Percentiles rank a stretch among this genome's conserved stretches.
phyloP scores from a whole-genome alignment of 2,113 vertebrate species.

The Daboia siamensis region DNA sequence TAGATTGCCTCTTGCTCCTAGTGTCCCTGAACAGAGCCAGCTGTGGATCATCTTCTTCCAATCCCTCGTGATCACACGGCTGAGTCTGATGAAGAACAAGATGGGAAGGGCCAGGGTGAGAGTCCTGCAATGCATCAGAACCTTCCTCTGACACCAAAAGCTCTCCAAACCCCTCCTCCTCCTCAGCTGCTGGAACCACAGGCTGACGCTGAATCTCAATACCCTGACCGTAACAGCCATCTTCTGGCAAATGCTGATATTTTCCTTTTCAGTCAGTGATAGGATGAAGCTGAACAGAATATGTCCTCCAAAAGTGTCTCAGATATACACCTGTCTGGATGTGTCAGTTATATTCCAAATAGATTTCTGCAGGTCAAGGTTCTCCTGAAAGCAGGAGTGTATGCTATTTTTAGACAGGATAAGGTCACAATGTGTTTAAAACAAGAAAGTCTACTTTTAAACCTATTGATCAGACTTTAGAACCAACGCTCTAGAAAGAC shows the following conservation, averaged over 20 bases:
- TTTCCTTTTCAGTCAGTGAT: constrained; percentile 36
- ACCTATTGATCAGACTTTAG: constrained; percentile 83
- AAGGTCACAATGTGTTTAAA: constrained; percentile 81
- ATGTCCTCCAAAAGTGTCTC: constrained; percentile 62
- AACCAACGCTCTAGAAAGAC: constrained; percentile 75
- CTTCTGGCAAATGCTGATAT: constrained; percentile 10
- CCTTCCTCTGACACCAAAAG: too few relatives aligned
- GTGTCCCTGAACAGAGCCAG: too few relatives aligned
- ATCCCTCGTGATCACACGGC: too few relatives aligned
- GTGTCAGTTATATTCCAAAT: constrained; percentile 81
- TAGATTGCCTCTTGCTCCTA: too few relatives aligned
- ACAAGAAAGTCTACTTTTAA: constrained; percentile 78
- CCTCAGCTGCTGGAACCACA: too few relatives aligned
- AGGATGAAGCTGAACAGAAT: constrained; percentile 39
- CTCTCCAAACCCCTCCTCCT: too few relatives aligned
- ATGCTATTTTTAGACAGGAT: constrained; percentile 80
- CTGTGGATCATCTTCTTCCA: too few relatives aligned
- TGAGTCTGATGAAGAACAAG: too few relatives aligned
- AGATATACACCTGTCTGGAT: constrained; percentile 76
- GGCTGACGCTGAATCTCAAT: too few relatives aligned
- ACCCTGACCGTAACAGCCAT: neutral
- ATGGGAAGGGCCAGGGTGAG: too few relatives aligned
- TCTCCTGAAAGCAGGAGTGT: constrained; percentile 75
- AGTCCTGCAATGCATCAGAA: too few relatives aligned
- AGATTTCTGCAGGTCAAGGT: constrained; percentile 83